Percentiles rank a stretch among this genome's conserved stretches.
These are phyloP conservation scores for Blennius ocellaris DNA, from an alignment of 2,113 vertebrate species.

Conservation along the genomic window DNA sequence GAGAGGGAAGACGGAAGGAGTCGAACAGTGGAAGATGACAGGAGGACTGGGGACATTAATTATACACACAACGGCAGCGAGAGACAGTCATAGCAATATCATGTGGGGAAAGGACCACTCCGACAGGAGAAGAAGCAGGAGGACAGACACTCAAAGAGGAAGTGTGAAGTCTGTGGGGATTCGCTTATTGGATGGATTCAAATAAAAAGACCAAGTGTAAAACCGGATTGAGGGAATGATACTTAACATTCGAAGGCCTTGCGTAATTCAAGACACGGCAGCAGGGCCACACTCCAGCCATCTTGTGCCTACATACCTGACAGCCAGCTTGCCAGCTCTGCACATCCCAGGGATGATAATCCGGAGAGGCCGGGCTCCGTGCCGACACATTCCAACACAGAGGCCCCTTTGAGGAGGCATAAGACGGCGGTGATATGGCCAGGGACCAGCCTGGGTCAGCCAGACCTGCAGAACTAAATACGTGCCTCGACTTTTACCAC, in stretches of 20 bases:
- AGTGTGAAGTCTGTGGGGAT: conserved; percentile 16
- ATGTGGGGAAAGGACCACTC: background rate
- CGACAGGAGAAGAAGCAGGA: conserved; percentile 19
- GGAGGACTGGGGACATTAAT: conserved; percentile 58
- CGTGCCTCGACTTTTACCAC: conserved; percentile 69
- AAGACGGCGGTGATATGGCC: conserved; percentile 55
- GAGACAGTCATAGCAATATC: conserved; percentile 20
- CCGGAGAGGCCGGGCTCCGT: conserved; percentile 37
- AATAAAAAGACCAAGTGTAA: conserved; percentile 28
- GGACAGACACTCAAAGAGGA: conserved; percentile 22
- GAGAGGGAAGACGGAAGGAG: conserved; percentile 22
- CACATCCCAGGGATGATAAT: conserved; percentile 45
- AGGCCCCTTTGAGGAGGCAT: conserved; percentile 56
- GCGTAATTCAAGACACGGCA: conserved; percentile 22
- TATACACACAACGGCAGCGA: conserved; percentile 8
- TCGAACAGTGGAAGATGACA: conserved; percentile 48
- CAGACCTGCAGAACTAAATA: conserved; percentile 54
- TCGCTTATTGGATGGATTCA: conserved; percentile 17
- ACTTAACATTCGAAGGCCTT: background rate
- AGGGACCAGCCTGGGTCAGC: conserved; percentile 70
- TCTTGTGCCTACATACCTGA: conserved; percentile 47
- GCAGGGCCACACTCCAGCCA: conserved; percentile 27
- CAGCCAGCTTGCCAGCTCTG: conserved; percentile 51
- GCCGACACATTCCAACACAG: conserved; percentile 49
- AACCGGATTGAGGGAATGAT: conserved; percentile 30